phyloP scores from a whole-genome alignment of 2,113 vertebrate species.

The Embiotoca jacksoni region DNA sequence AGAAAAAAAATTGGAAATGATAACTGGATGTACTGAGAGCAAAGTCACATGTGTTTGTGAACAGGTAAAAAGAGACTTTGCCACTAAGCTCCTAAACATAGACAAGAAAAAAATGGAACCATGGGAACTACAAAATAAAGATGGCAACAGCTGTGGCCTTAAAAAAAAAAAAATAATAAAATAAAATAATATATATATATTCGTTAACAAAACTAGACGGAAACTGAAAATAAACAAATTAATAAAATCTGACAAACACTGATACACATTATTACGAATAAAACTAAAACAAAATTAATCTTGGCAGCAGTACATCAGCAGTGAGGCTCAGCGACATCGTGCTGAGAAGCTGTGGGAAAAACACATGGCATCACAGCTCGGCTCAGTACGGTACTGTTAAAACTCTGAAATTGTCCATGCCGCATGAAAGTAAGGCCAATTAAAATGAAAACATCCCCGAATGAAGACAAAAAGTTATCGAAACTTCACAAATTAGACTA shows the following conservation, averaged over 20 bases:
- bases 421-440: background rate
- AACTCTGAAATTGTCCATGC: too few relatives aligned
- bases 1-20: too few relatives aligned
- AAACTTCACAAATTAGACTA: background rate
- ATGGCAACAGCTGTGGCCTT: too few relatives aligned
- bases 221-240: background rate
- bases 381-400: background rate
- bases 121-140: too few relatives aligned
- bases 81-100: too few relatives aligned
- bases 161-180: too few relatives aligned
- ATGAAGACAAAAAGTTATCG: background rate
- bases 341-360: background rate
- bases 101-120: too few relatives aligned
- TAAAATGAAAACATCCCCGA: background rate
- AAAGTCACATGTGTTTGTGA: too few relatives aligned
- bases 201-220: too few relatives aligned
- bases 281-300: background rate
- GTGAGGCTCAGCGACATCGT: background rate
- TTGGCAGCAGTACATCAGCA: background rate
- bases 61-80: too few relatives aligned
- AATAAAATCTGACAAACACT: background rate
- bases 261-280: background rate
- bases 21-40: too few relatives aligned
- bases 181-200: too few relatives aligned
- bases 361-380: slow-evolving; percentile 3